These are phyloP conservation scores for Himantopus leucocephalus DNA, from an alignment of 2,113 vertebrate genomes.

Conservation along the genomic window DNA sequence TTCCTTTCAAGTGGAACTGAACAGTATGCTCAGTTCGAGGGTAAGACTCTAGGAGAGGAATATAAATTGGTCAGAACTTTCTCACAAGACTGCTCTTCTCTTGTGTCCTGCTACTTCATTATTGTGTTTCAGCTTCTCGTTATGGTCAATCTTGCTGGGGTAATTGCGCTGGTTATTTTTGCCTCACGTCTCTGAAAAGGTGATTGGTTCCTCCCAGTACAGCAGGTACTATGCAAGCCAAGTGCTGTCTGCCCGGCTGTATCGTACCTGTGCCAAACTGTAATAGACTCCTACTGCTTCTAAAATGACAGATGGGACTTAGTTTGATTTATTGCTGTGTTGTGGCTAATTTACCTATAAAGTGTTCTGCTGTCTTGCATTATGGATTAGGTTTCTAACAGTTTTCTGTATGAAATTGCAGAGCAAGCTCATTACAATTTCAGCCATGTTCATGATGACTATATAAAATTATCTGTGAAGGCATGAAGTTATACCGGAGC, in stretches of 20 bases:
- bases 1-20: not conserved
- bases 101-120: not conserved
- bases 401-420: conserved; percentile 28
- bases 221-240: not conserved
- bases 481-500: not conserved
- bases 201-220: not conserved
- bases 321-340: conserved; percentile 1
- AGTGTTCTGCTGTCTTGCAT: conserved; percentile 14
- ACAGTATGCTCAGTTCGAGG: not conserved
- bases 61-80: conserved; percentile 39
- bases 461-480: not conserved
- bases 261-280: conserved; percentile 36
- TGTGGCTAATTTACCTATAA: conserved; percentile 41
- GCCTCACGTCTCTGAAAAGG: not conserved
- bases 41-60: conserved; percentile 35
- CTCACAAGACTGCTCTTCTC: not conserved
- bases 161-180: not conserved
- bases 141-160: not conserved
- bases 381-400: conserved; percentile 18
- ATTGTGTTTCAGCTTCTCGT: not conserved
- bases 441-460: not conserved
- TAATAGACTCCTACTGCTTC: conserved; percentile 21
- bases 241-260: not conserved
- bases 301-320: not conserved
- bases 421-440: not conserved